Base-by-base conservation (phyloP, 2,797 vertebrate species). In the Xiphophorus birchmanni region DNA sequence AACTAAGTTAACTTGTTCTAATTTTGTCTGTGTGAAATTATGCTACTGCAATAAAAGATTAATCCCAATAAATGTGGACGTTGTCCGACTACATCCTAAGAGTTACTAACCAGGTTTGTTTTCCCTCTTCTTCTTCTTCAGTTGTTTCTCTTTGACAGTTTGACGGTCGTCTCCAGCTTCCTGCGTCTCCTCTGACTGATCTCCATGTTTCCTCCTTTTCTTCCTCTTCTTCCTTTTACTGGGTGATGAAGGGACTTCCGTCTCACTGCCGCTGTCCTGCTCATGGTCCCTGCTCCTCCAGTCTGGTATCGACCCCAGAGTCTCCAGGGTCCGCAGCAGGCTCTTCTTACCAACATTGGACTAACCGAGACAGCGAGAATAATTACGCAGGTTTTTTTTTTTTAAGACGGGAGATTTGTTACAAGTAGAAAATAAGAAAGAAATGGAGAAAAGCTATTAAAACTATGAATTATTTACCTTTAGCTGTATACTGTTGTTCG, bases 271-370 rank as follows among this genome's bases (percentile, higher is more conserved):
- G n/a, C 94, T 95, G 82, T 73, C 88, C 69, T 82, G 82, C 71
- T 79, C 85, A 21, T 58, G 86, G 4, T 58, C 56, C 0, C 89
- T 79, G 0, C 42, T 87, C 71, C 65, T 91, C 96, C 95, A 96
- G 7, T 92, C 87, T n/a, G 94, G 95, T 35, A 93, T 87, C 6
- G 94, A 89, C 9, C 95, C 94, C 37, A 96, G 88, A 0, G 93
- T 93, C 88, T 96, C 89, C 67, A 96, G 92, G 2, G 96, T 96
- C 83, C 92, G 89, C 92, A 95, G 74, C 69, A 96, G 92, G 63
- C 95, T 96, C 87, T 93, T 94, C 82, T 93, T 96, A 48, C 93
- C 92, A 42, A 8, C 63, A 78, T 88, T 94, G 7, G 77, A 13
- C 94, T 95, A 77, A 86, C 44, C 1, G 48, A 56, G 40, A 23